Conservation (phyloP, 1,140 invertebrate species). For the Psix sp. region DNA sequence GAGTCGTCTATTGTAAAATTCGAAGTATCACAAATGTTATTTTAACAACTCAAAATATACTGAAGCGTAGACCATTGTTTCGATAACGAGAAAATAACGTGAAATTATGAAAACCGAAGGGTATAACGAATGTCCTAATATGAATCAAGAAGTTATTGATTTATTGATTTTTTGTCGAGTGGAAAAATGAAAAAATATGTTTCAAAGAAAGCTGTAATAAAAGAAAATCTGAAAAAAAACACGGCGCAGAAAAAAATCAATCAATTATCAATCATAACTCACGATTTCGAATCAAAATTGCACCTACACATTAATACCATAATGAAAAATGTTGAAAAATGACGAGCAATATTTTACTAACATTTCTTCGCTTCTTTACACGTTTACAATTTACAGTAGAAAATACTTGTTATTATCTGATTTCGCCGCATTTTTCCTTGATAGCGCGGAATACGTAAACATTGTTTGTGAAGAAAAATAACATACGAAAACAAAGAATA, state of each 20-base stretch:
- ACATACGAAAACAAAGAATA: too few relatives aligned
- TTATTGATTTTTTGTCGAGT: too few relatives aligned
- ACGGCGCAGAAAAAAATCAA: too few relatives aligned
- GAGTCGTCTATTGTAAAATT: slow-evolving; percentile 23
- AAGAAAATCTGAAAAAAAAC: too few relatives aligned
- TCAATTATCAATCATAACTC: too few relatives aligned
- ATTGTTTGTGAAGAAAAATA: slow-evolving; percentile 14
- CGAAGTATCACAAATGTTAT: slow-evolving; percentile 22
- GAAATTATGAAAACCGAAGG: slow-evolving; percentile 9
- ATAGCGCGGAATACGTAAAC: slow-evolving; percentile 26
- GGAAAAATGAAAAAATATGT: too few relatives aligned
- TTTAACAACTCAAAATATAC: slow-evolving; percentile 7
- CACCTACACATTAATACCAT: too few relatives aligned
- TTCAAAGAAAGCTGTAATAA: slow-evolving; percentile 4
- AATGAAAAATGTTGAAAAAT: too few relatives aligned
- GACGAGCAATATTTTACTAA: too few relatives aligned
- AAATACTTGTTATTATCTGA: slow-evolving; percentile 25
- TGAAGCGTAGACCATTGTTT: slow-evolving; percentile 8
- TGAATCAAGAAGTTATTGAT: slow-evolving; percentile 1
- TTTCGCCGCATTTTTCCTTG: slow-evolving; percentile 39
- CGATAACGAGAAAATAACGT: slow-evolving; percentile 2
- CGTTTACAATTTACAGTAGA: neutral
- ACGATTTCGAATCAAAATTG: too few relatives aligned
- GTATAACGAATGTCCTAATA: neutral
- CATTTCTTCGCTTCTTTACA: slow-evolving; percentile 1